Base-by-base conservation (phyloP, 37 sponge, comb jelly and placozoan species). In the Trichoplax adhaerens region DNA sequence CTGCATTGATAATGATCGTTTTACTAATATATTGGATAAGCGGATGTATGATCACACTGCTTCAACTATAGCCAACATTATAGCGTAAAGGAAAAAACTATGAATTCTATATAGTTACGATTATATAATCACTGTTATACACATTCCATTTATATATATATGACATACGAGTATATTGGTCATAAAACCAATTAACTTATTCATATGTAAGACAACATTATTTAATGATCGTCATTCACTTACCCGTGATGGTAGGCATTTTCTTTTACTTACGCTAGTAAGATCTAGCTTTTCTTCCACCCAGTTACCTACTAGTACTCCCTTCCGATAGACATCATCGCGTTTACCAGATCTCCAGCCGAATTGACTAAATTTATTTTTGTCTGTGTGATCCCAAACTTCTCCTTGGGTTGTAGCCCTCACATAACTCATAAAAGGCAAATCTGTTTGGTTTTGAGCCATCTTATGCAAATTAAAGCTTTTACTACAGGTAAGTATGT, bases 251-350 rank as follows among this genome's bases (percentile, higher is more conserved):
- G 90, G 90, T 0, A 88, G 77, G 5, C 79, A 72, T 50, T 69
- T 80, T 5, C 68, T 48, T 65, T 81, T 54, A 2, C 78, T 53
- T 2, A 88, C 50, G 12, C 69, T 55, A 47, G 72, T 66, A 7
- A 85, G 79, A 64, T 93, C 94, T 66, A 89, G 85, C 7, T 71
- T 70, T 12, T 93, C 86, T 59, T 93, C 94, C 64, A 81, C 81
- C 94, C 94, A 93, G 70, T 93, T 93, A 29, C 90, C 94, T 1
- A 93, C 81, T 52, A 93, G 85, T 52, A 84, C 83, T 8, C 81
- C 72, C 3, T 84, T 60, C 3, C 79, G 74, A 71, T 81, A 93
- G 6, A 66, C 55, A 50, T 65, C 79, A 63, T 73, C 66, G 65
- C 72, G 79, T 5, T 69, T 78, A 2, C 76, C 66, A 2, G 68